phyloP scores from a whole-genome alignment of 1,140 invertebrate genomes.

The Macrobrachium nipponense region DNA sequence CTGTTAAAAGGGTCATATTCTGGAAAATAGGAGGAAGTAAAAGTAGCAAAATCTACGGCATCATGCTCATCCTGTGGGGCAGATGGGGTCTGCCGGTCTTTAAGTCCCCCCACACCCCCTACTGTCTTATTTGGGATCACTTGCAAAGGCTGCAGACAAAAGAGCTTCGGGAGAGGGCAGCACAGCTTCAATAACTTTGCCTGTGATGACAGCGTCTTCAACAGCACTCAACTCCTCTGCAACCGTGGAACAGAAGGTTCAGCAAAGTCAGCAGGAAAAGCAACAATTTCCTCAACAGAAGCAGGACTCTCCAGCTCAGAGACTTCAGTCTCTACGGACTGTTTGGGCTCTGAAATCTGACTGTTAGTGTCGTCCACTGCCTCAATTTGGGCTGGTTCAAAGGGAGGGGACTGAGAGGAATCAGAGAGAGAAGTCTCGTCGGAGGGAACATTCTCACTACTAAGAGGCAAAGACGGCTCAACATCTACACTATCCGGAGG shows the following conservation, averaged over 20 bases:
- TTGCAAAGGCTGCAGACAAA: conserved; percentile 16
- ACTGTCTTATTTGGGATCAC: conserved; percentile 9
- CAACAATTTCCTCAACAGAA: not conserved
- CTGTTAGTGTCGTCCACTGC: not conserved
- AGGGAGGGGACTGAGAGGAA: not conserved
- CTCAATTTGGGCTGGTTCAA: not conserved
- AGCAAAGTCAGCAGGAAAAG: not conserved
- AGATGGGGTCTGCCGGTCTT: not conserved
- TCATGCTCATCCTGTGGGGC: not conserved
- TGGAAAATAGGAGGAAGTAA: not conserved
- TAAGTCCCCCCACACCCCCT: conserved; percentile 5
- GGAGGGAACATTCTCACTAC: not conserved
- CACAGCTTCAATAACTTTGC: not conserved
- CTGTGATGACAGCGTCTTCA: conserved; percentile 3
- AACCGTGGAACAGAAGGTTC: not conserved
- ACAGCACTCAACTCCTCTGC: not conserved
- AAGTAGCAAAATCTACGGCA: not conserved
- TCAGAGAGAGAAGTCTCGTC: conserved; percentile 7
- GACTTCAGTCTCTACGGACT: not conserved
- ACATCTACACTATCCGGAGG: conserved; percentile 5
- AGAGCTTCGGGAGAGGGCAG: conserved; percentile 5
- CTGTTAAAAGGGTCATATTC: too few relatives aligned
- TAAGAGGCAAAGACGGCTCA: conserved; percentile 11
- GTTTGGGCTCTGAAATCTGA: not conserved
- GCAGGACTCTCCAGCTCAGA: not conserved